Evolutionary conservation across 2,888 invertebrate genomes (phyloP).

Genomic region (Shargacucullia verbasci): DNA sequence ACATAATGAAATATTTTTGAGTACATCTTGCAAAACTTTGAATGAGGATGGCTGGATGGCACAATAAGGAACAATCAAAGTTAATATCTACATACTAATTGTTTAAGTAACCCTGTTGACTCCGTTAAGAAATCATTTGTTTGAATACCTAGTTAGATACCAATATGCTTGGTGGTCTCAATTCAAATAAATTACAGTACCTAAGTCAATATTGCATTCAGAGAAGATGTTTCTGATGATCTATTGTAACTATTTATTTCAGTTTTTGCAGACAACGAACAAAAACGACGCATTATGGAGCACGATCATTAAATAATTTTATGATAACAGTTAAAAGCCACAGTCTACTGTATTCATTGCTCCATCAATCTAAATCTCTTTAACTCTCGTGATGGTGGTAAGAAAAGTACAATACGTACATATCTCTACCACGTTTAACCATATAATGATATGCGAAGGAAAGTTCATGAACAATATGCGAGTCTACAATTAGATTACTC

Average conservation of each 20-base stretch:
- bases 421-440: slow-evolving; percentile 9
- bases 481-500: slow-evolving; percentile 64
- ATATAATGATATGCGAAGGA: slow-evolving; percentile 40
- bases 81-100: not conserved
- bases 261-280: not conserved
- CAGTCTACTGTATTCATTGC: slow-evolving; percentile 5
- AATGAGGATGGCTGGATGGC: too few relatives aligned
- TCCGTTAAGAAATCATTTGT: slow-evolving; percentile 1
- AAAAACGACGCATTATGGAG: slow-evolving; percentile 1
- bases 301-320: slow-evolving; percentile 8
- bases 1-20: too few relatives aligned
- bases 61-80: too few relatives aligned
- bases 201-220: not conserved
- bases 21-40: too few relatives aligned
- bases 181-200: not conserved
- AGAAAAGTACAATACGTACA: slow-evolving; percentile 21
- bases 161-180: not conserved
- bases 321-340: not conserved
- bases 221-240: not conserved
- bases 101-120: not conserved
- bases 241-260: not conserved
- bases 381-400: slow-evolving; percentile 3
- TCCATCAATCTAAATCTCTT: slow-evolving; percentile 30
- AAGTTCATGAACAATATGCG: slow-evolving; percentile 47
- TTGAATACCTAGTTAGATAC: too few relatives aligned